These are phyloP conservation scores for Oreochromis grahami DNA, from an alignment of 2,797 vertebrate genomes.

Conservation along the genomic window DNA sequence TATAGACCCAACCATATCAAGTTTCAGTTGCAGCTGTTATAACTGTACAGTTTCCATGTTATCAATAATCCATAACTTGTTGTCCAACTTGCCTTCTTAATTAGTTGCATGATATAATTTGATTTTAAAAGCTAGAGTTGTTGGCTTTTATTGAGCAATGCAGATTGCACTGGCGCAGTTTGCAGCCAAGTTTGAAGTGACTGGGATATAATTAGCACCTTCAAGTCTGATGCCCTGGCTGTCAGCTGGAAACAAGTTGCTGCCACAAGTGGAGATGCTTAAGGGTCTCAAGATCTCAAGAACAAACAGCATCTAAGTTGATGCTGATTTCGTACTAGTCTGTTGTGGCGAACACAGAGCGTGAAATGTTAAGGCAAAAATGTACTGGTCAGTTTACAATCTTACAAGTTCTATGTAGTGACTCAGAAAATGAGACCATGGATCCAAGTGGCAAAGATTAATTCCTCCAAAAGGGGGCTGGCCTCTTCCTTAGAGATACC, in stretches of 20 bases:
- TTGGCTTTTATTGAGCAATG: accelerated
- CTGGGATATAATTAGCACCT: background rate
- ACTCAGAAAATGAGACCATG: background rate
- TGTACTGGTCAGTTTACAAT: background rate
- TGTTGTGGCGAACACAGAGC: background rate
- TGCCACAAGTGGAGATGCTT: background rate
- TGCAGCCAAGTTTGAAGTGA: background rate
- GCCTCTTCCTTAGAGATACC: background rate
- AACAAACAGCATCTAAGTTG: background rate
- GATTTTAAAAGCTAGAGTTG: background rate
- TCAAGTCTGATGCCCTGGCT: background rate
- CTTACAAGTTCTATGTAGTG: accelerated
- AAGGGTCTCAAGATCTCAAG: background rate
- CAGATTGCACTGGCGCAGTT: background rate
- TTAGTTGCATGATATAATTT: background rate
- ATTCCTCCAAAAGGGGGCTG: background rate
- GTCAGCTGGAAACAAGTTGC: background rate
- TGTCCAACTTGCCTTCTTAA: background rate
- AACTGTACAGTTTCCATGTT: background rate
- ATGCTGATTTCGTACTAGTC: background rate
- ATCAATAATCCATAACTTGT: background rate
- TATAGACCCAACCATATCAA: background rate
- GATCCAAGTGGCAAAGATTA: background rate
- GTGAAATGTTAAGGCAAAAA: background rate
- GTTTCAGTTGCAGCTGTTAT: background rate